Evolutionary conservation across 2,113 vertebrate species (phyloP).

Genomic region (Scalopus aquaticus): DNA sequence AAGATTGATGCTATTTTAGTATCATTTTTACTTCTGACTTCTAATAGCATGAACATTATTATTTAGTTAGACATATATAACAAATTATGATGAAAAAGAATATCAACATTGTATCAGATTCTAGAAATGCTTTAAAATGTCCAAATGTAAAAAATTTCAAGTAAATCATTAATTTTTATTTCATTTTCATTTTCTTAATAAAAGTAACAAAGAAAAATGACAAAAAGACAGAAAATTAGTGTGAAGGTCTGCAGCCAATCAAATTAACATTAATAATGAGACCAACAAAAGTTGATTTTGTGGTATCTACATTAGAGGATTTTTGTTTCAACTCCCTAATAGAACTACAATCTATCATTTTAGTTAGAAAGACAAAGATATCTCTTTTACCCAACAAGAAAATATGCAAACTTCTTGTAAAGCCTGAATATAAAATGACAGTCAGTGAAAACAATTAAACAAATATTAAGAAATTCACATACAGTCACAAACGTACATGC

Average conservation of each 20-base stretch:
- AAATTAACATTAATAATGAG: conserved; percentile 39
- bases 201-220: not conserved
- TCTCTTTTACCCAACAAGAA: not conserved
- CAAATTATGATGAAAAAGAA: too few relatives aligned
- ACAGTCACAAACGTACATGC: too few relatives aligned
- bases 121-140: conserved; percentile 43
- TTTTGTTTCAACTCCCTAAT: conserved; percentile 45
- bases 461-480: not conserved
- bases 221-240: conserved; percentile 13
- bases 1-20: not conserved
- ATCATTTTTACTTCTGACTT: conserved; percentile 43
- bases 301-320: not conserved
- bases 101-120: not conserved
- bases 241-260: too few relatives aligned
- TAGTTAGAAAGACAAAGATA: not conserved
- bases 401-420: not conserved
- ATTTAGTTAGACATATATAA: not conserved
- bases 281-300: conserved; percentile 18
- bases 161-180: not conserved
- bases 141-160: conserved; percentile 6
- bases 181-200: not conserved
- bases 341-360: conserved; percentile 12
- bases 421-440: not conserved
- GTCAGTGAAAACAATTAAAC: not conserved
- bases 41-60: not conserved